Conservation (phyloP, 1,140 invertebrate genomes). For the Papilio machaon region DNA sequence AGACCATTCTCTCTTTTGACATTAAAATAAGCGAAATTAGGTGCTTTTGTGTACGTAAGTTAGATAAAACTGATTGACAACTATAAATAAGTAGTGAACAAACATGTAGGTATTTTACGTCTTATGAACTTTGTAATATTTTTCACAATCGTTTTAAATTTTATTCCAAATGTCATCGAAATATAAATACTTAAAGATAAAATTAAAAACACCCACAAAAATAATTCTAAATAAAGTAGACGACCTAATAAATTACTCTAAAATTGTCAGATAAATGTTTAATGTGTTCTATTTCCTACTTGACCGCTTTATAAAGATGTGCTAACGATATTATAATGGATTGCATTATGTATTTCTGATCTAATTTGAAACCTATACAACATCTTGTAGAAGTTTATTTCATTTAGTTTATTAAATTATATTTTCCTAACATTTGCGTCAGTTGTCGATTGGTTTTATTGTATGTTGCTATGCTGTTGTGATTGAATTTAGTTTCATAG, state of each 20-base stretch:
- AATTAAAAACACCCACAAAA: not conserved
- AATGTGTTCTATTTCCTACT: conserved; percentile 10
- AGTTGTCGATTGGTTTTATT: not conserved
- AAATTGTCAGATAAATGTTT: not conserved
- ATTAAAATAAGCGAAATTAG: too few relatives aligned
- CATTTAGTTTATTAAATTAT: not conserved
- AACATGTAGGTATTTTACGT: too few relatives aligned
- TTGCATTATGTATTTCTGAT: conserved; percentile 7
- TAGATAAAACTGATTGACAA: too few relatives aligned
- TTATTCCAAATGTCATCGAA: not conserved
- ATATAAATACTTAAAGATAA: not conserved
- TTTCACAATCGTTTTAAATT: not conserved
- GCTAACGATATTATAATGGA: not conserved
- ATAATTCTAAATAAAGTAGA: conserved; percentile 14
- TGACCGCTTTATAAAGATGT: conserved; percentile 13
- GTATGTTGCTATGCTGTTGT: not conserved
- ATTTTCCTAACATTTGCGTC: not conserved
- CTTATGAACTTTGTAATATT: not conserved
- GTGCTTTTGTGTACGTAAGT: too few relatives aligned
- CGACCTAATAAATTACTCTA: conserved; percentile 10
- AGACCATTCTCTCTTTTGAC: too few relatives aligned
- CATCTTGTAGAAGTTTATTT: not conserved
- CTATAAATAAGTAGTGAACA: too few relatives aligned
- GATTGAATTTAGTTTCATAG: not conserved
- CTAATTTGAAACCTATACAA: not conserved